These are phyloP conservation scores for Vicugna pacos DNA, from an alignment of 2,113 vertebrate species.

Conservation along the genomic window DNA sequence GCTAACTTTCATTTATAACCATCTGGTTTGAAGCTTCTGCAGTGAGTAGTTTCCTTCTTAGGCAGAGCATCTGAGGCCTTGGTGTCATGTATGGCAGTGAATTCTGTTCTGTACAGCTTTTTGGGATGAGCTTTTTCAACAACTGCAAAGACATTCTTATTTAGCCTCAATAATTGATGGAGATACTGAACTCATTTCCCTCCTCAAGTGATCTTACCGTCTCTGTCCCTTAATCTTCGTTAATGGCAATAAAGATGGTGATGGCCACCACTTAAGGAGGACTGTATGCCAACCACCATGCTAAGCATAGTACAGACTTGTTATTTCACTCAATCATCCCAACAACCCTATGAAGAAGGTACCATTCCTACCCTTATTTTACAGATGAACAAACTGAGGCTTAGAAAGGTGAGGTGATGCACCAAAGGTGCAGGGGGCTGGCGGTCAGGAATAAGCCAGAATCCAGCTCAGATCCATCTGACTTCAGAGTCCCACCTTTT, in stretches of 20 bases:
- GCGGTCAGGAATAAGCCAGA: neutral
- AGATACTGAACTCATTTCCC: neutral
- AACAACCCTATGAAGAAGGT: fast-evolving
- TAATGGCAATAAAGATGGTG: neutral
- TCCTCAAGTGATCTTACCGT: neutral
- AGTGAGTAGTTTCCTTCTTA: constrained; percentile 77
- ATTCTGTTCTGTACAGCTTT: constrained; percentile 66
- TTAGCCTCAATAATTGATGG: neutral
- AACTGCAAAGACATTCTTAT: neutral
- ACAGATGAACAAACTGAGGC: neutral
- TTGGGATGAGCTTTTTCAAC: neutral
- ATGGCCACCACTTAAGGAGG: neutral
- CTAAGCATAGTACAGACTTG: neutral
- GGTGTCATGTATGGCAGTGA: constrained; percentile 73
- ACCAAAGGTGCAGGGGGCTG: neutral
- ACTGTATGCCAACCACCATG: neutral
- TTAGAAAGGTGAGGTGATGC: neutral
- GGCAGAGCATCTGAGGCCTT: constrained; percentile 66
- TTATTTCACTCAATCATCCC: neutral
- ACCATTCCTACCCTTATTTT: neutral
- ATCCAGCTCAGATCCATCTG: neutral
- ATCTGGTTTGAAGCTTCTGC: constrained; percentile 84
- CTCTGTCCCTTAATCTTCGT: neutral
- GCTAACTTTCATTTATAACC: constrained; percentile 86
- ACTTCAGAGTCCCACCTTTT: neutral